Conservation (phyloP, 2,797 vertebrate genomes). For the Microctenopoma steveboyesi region DNA sequence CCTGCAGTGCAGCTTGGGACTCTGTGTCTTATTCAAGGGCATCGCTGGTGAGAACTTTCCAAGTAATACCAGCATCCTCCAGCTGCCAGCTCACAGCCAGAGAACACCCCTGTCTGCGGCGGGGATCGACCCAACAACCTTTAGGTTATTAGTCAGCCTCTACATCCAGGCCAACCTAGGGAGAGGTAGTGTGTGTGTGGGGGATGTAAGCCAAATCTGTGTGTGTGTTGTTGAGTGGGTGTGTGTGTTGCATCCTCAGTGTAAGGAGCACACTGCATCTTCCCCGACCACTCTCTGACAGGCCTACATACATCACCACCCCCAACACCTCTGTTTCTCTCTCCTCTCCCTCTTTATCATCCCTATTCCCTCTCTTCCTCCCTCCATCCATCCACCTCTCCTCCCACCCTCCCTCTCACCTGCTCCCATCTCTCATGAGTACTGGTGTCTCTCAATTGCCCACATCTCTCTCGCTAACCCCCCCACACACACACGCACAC, state of each 20-base stretch:
- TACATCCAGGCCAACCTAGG: conserved; percentile 73
- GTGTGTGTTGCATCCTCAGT: conserved; percentile 82
- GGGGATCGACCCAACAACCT: conserved; percentile 81
- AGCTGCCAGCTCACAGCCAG: conserved; percentile 77
- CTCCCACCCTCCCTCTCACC: conserved; percentile 69
- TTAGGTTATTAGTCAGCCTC: conserved; percentile 80
- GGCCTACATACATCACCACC: conserved; percentile 87
- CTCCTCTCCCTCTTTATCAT: conserved; percentile 83
- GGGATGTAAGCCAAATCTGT: conserved; percentile 71
- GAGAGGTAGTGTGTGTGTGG: conserved; percentile 67
- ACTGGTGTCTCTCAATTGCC: conserved; percentile 69
- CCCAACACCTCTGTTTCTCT: conserved; percentile 84
- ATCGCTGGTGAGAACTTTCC: conserved; percentile 74
- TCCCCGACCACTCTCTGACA: conserved; percentile 85
- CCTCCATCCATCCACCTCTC: conserved; percentile 75
- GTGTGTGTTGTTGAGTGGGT: conserved; percentile 61
- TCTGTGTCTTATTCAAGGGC: conserved; percentile 77
- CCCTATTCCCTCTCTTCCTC: conserved; percentile 80
- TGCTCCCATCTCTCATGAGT: conserved; percentile 73
- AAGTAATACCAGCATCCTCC: conserved; percentile 73
- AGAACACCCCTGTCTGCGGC: conserved; percentile 74
- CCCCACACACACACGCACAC: conserved; percentile 30
- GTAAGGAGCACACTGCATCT: conserved; percentile 86
- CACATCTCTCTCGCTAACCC: conserved; percentile 60
- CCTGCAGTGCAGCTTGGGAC: conserved; percentile 71